Conservation (phyloP, 2,888 invertebrate genomes). For the Patella caerulea region DNA sequence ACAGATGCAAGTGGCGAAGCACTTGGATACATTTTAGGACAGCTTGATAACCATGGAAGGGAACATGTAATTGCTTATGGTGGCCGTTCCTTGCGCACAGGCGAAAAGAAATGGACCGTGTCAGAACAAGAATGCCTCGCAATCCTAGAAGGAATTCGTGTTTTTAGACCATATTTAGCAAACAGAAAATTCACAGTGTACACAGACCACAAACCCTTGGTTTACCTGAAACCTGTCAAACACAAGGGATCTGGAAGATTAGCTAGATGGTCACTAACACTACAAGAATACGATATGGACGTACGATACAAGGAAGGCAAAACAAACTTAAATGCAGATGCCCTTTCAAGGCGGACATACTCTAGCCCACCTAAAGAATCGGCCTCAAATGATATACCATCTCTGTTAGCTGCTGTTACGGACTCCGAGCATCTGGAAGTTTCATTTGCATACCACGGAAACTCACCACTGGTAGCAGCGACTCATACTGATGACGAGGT, state of each 20-base stretch:
- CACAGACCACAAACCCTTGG: slow-evolving; percentile 33
- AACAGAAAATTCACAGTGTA: slow-evolving; percentile 21
- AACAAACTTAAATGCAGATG: neutral
- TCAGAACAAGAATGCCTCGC: slow-evolving; percentile 33
- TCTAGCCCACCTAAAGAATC: neutral
- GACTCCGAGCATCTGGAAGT: too few relatives aligned
- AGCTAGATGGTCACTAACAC: slow-evolving; percentile 30
- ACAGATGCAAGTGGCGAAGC: slow-evolving; percentile 27
- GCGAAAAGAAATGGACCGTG: too few relatives aligned
- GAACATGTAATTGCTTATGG: slow-evolving; percentile 23
- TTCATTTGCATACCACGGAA: too few relatives aligned
- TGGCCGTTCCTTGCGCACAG: too few relatives aligned
- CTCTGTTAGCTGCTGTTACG: too few relatives aligned
- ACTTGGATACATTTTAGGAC: slow-evolving; percentile 29
- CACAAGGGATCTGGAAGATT: slow-evolving; percentile 19
- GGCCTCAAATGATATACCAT: neutral
- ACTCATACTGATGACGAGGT: too few relatives aligned
- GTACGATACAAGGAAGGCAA: neutral
- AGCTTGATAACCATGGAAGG: slow-evolving; percentile 16
- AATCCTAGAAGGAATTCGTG: slow-evolving; percentile 28
- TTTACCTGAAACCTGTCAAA: slow-evolving; percentile 24
- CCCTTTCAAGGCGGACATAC: neutral
- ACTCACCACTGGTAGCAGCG: too few relatives aligned
- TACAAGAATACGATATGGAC: slow-evolving; percentile 26
- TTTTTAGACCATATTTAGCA: slow-evolving; percentile 25